Conservation (phyloP, 2,113 vertebrate species). For the Panthera uncia region DNA sequence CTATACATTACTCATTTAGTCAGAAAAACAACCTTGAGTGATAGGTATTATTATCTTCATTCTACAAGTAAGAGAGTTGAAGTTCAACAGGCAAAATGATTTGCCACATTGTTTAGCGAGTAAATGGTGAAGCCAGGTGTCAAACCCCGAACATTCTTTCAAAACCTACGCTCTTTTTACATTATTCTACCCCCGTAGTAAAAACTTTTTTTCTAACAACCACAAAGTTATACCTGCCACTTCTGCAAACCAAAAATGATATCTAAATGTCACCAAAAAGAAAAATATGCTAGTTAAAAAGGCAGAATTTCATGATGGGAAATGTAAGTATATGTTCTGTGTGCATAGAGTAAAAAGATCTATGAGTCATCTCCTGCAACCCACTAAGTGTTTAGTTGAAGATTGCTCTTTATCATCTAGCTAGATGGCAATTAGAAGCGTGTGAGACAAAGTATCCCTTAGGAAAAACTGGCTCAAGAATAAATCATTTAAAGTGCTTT, state of each 20-base stretch:
- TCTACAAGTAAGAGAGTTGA: constrained; percentile 64
- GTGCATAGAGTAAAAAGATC: constrained; percentile 33
- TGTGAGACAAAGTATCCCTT: constrained; percentile 61
- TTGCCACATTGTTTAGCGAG: constrained; percentile 55
- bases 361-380: constrained; percentile 58
- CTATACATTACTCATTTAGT: constrained; percentile 64
- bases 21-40: constrained; percentile 70
- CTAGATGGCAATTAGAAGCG: constrained; percentile 64
- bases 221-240: constrained; percentile 65
- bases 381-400: constrained; percentile 60
- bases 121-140: constrained; percentile 55
- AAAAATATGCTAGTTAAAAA: constrained; percentile 50
- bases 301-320: constrained; percentile 48
- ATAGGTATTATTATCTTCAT: constrained; percentile 64
- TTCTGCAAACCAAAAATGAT: constrained; percentile 66
- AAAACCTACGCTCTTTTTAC: constrained; percentile 60
- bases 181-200: constrained; percentile 66
- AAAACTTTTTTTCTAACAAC: constrained; percentile 61
- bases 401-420: constrained; percentile 51
- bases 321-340: constrained; percentile 46
- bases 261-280: constrained; percentile 65
- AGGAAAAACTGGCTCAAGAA: constrained; percentile 66
- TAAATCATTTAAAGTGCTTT: constrained; percentile 66
- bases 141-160: constrained; percentile 63
- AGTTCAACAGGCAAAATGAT: constrained; percentile 70